phyloP scores from a whole-genome alignment of 2,888 invertebrate genomes.

The Luperina nickerlii region DNA sequence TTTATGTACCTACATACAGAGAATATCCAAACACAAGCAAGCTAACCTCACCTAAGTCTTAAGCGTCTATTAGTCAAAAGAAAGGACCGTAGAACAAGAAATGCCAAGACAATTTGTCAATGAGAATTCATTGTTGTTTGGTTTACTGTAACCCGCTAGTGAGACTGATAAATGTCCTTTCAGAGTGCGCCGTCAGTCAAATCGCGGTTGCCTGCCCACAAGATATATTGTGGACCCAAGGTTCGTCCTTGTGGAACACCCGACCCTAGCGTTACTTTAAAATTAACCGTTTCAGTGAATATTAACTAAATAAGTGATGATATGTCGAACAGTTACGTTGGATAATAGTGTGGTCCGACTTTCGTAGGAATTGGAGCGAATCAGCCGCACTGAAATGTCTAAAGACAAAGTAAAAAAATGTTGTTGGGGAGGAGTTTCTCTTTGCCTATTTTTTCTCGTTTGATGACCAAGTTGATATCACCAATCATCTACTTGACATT shows the following conservation, averaged over 20 bases:
- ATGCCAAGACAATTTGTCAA: slow-evolving; percentile 89
- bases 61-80: slow-evolving; percentile 80
- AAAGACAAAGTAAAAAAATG: neutral
- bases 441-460: neutral
- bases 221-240: slow-evolving; percentile 89
- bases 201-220: slow-evolving; percentile 90
- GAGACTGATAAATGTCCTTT: slow-evolving; percentile 90
- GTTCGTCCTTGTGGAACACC: slow-evolving; percentile 84
- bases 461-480: neutral
- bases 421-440: too few species aligned
- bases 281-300: slow-evolving; percentile 84
- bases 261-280: slow-evolving; percentile 83
- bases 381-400: slow-evolving; percentile 1
- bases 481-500: neutral
- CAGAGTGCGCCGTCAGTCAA: slow-evolving; percentile 90
- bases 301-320: slow-evolving; percentile 69
- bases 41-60: slow-evolving; percentile 54
- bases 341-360: slow-evolving; percentile 8
- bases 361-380: slow-evolving; percentile 8
- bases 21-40: slow-evolving; percentile 22
- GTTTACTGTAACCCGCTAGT: slow-evolving; percentile 89
- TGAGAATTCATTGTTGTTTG: slow-evolving; percentile 90
- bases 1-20: neutral
- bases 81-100: slow-evolving; percentile 82
- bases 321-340: slow-evolving; percentile 31